Conservation (phyloP, 1,140 invertebrate species). For the Metaphire vulgaris region DNA sequence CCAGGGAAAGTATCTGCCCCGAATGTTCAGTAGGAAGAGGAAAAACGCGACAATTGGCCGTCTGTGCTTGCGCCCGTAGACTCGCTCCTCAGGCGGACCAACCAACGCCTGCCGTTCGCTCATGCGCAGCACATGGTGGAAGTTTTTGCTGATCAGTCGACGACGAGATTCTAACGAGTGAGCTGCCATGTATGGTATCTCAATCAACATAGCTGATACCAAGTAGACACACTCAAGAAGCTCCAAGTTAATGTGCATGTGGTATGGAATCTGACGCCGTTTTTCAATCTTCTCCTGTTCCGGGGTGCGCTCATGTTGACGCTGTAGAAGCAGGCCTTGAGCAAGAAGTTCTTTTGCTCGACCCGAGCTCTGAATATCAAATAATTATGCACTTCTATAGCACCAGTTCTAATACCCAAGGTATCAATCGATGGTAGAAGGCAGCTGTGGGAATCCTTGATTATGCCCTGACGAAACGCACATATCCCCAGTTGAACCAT, state of each 20-base stretch:
- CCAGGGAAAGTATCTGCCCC: no score
- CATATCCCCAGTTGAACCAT: conserved; percentile 97
- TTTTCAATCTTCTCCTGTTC: conserved; percentile 99
- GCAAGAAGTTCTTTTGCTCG: no score
- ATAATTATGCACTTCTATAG: no score
- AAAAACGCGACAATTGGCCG: no score
- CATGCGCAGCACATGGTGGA: conserved; percentile 93
- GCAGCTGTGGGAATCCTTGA: conserved; percentile 95
- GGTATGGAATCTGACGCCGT: conserved; percentile 96
- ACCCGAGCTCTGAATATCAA: no score
- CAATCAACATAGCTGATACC: conserved; percentile 96
- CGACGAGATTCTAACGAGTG: conserved; percentile 95
- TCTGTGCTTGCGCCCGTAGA: no score
- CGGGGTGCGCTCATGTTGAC: conserved; percentile 89
- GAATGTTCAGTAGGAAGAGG: no score
- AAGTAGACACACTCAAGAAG: conserved; percentile 97
- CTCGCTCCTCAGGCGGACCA: conserved; percentile 93
- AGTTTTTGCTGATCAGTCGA: conserved; percentile 97
- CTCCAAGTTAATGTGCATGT: conserved; percentile 99
- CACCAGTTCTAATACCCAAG: no score
- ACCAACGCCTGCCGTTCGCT: conserved; percentile 91
- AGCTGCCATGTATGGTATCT: conserved; percentile 98
- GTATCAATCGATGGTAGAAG: no score
- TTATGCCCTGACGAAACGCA: conserved; percentile 94
- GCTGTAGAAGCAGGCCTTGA: no score